Evolutionary conservation across 1,140 invertebrate species (phyloP), one percentile per base, ranked within the genome.

Genomic region (Sinella curviseta): DNA sequence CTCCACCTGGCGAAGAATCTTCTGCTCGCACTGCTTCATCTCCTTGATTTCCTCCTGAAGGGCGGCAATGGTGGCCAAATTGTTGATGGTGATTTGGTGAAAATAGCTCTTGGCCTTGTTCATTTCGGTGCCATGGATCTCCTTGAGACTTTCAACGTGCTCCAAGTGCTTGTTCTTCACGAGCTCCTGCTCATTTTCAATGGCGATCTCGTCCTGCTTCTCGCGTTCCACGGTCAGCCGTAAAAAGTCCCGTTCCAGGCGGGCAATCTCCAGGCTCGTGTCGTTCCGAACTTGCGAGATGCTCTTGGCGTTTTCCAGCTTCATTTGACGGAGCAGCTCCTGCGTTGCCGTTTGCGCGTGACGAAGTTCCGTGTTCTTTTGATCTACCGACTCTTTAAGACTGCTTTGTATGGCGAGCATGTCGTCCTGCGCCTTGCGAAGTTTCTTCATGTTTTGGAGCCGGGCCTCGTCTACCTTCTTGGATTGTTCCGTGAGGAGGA

Each of bases 51-150:
- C 93, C 85, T 94, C 93, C 88, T 94, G 95, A 39, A 95, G 87
- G 84, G 90, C 93, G 81, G 92, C 91, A 35, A 96, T 95, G 12
- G 95, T 86, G 74, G 91, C 93, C 78, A 97, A 88, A 87, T 97
- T 97, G 86, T 97, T 97, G 0, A 96, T 86, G 0, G 94, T 95
- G 55, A 97, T 96, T 83, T 97, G 94, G 84, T 96, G 97, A 84
- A 97, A 98, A 88, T 97, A 97, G 86, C 93, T 94, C 87, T 96
- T 97, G 85, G 97, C 92, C 85, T 97, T 93, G 60, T 90, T 89
- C 85, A 96, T 95, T 0, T 93, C 92, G 84, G 92, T 91, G 80
- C 96, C 94, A 85, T 97, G 95, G 83, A 93, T 92, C 80, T 91
- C 91, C 80, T 94, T 93, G 74, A 97, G 86, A 26, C 92, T 91